A percentile compares a stretch with the other conserved stretches of the same genome.
Evolutionary conservation across 2,888 invertebrate genomes (phyloP).

Genomic region (Eilema sororculum): DNA sequence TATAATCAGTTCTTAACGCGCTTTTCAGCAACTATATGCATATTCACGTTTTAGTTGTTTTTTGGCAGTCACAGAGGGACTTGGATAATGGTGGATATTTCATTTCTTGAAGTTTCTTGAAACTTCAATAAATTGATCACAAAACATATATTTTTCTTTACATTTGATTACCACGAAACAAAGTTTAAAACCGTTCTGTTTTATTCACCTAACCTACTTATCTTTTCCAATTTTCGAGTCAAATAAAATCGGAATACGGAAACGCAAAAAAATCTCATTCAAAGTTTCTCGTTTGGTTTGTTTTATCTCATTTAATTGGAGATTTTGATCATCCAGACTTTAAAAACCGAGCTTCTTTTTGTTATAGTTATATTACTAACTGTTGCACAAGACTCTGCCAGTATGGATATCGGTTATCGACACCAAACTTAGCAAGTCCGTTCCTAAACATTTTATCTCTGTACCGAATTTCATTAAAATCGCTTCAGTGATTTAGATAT

Average conservation of each 20-base stretch:
- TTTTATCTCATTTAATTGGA: not conserved
- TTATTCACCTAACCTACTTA: not conserved
- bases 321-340: conserved; percentile 1
- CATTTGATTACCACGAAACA: not conserved
- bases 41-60: no score
- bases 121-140: not conserved
- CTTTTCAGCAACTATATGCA: no score
- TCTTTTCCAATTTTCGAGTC: not conserved
- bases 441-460: no score
- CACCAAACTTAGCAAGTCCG: no score
- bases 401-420: no score
- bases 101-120: not conserved
- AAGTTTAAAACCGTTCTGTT: not conserved
- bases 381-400: no score
- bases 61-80: not conserved
- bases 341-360: not conserved
- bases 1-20: no score
- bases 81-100: not conserved
- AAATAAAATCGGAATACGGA: not conserved
- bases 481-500: no score
- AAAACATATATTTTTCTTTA: not conserved
- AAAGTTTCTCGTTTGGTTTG: not conserved
- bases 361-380: not conserved
- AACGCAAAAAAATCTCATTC: not conserved
- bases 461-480: no score